These are phyloP conservation scores for Notodonta dromedarius DNA, from an alignment of 2,888 invertebrate species.

Conservation along the genomic window DNA sequence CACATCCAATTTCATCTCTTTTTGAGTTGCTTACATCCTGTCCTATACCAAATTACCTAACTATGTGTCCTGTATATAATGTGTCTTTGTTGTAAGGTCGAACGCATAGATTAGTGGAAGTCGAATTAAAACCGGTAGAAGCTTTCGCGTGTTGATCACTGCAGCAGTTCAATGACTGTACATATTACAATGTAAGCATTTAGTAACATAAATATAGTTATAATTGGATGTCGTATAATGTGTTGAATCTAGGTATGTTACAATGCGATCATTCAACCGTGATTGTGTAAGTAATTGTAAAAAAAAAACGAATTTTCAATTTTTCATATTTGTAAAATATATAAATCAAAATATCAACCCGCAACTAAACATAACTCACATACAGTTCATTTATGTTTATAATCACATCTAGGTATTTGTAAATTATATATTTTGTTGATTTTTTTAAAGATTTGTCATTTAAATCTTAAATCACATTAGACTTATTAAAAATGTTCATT, in stretches of 20 bases:
- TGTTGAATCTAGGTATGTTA: conserved; percentile 12
- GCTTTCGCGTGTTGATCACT: conserved; percentile 39
- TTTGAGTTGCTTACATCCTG: conserved; percentile 36
- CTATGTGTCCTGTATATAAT: conserved; percentile 35
- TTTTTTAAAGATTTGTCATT: too few relatives aligned
- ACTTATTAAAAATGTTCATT: too few relatives aligned
- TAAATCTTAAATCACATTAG: too few relatives aligned
- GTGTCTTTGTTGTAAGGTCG: conserved; percentile 28
- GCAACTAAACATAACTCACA: too few relatives aligned
- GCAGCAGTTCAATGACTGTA: conserved; percentile 27
- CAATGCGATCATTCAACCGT: conserved; percentile 9
- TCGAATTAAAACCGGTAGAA: conserved; percentile 27
- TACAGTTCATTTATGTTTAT: too few relatives aligned
- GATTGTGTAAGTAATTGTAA: conserved; percentile 14
- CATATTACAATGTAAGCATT: conserved; percentile 29
- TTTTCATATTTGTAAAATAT: conserved; percentile 18
- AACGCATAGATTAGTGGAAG: conserved; percentile 31
- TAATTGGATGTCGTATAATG: conserved; percentile 5
- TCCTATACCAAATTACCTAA: conserved; percentile 31
- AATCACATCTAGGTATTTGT: too few relatives aligned
- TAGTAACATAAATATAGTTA: conserved; percentile 5
- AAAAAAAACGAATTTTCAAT: conserved; percentile 15
- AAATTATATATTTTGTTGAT: too few relatives aligned
- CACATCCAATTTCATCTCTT: conserved; percentile 37
- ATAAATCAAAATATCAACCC: conserved; percentile 3